phyloP scores from a whole-genome alignment of 1,140 invertebrate genomes.

The Drosophila melanica region DNA sequence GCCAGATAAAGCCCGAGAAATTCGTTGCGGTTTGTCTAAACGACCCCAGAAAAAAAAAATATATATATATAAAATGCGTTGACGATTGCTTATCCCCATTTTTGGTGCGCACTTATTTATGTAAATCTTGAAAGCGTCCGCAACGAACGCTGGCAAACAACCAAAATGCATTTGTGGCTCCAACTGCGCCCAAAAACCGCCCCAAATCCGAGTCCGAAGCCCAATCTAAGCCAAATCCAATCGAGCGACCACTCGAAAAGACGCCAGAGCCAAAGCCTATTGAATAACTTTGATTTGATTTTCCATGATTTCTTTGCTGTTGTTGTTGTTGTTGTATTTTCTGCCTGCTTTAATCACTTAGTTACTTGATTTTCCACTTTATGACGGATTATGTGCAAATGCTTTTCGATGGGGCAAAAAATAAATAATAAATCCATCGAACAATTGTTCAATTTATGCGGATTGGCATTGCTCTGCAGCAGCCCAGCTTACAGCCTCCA shows the following conservation, averaged over 20 bases:
- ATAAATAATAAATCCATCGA: constrained; percentile 48
- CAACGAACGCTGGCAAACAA: constrained; percentile 53
- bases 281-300: constrained; percentile 76
- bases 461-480: constrained; percentile 11
- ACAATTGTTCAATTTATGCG: constrained; percentile 46
- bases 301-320: constrained; percentile 10
- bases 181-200: constrained; percentile 31
- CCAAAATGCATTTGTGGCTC: constrained; percentile 68
- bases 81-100: constrained; percentile 65
- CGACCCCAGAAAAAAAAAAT: constrained; percentile 26
- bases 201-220: constrained; percentile 13
- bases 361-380: constrained; percentile 80
- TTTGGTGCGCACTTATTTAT: constrained; percentile 73
- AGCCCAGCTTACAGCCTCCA: constrained; percentile 5
- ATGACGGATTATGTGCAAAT: constrained; percentile 76
- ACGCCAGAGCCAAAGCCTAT: constrained; percentile 63
- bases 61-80: constrained; percentile 37
- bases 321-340: constrained; percentile 15
- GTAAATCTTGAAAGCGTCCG: constrained; percentile 63
- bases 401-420: constrained; percentile 14
- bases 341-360: constrained; percentile 68
- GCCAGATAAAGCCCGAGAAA: constrained; percentile 60
- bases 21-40: constrained; percentile 74
- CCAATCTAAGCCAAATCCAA: constrained; percentile 49
- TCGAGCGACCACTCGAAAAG: constrained; percentile 51